Conservation (phyloP, 2,888 invertebrate genomes). For the Ennomos erosarius region DNA sequence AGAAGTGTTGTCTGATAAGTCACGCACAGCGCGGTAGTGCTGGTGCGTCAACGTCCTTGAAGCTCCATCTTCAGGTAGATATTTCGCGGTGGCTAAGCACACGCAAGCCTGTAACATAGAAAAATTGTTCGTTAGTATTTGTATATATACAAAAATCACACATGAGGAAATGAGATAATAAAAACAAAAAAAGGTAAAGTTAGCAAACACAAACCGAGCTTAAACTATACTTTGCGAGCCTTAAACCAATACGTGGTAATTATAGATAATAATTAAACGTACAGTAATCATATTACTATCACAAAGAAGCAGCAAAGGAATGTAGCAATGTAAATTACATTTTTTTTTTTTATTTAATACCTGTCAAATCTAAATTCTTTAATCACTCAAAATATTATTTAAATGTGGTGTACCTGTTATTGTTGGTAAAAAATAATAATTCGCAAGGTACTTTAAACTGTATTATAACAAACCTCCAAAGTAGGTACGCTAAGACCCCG, state of each 20-base stretch:
- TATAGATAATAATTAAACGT: neutral
- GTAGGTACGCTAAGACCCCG: no score
- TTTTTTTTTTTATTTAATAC: no score
- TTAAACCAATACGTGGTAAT: neutral
- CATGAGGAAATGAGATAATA: slow-evolving; percentile 12
- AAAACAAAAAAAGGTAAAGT: slow-evolving; percentile 2
- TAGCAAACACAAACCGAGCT: neutral
- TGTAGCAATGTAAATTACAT: no score
- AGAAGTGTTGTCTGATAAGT: slow-evolving; percentile 55
- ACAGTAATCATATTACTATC: no score
- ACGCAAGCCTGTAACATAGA: slow-evolving; percentile 67
- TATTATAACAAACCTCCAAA: no score
- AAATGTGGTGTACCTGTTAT: no score
- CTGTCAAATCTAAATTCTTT: no score
- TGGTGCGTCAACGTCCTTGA: slow-evolving; percentile 53
- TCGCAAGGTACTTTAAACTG: no score
- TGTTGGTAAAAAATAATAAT: no score
- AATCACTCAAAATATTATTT: no score
- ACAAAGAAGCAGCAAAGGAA: no score
- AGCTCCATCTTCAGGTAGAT: slow-evolving; percentile 68
- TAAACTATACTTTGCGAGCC: neutral
- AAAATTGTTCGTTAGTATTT: slow-evolving; percentile 18
- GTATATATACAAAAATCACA: slow-evolving; percentile 1
- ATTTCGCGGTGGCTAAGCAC: slow-evolving; percentile 73
- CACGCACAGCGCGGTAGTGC: slow-evolving; percentile 55